These are phyloP conservation scores for Conops quadrifasciatus DNA, from an alignment of 2,888 invertebrate genomes.

Conservation along the genomic window DNA sequence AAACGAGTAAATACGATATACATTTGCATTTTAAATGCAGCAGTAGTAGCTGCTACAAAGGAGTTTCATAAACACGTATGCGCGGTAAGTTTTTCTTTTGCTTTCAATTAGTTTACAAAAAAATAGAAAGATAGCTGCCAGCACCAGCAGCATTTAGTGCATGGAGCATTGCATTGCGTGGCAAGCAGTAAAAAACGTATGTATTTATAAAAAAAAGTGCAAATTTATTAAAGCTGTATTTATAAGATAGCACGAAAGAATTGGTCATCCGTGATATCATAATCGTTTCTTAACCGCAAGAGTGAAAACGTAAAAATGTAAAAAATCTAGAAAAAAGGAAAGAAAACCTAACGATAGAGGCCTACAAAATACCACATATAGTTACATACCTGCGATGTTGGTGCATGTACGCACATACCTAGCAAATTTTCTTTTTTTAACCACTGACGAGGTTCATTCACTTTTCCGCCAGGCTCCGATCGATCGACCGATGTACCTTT, in stretches of 20 bases:
- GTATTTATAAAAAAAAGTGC: neutral
- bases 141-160: neutral
- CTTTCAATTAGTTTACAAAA: neutral
- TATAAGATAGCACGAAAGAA: neutral
- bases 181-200: neutral
- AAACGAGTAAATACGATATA: no score
- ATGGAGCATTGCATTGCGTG: neutral
- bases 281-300: slow-evolving; percentile 2
- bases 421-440: slow-evolving; percentile 1
- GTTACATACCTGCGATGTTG: no score
- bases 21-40: no score
- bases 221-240: no score
- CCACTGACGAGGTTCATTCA: slow-evolving; percentile 29
- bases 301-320: slow-evolving; percentile 36
- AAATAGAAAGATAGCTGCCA: neutral
- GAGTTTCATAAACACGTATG: slow-evolving; percentile 2
- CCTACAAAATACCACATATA: slow-evolving; percentile 14
- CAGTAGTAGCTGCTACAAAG: neutral
- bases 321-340: slow-evolving; percentile 8
- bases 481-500: no score
- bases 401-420: neutral
- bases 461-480: slow-evolving; percentile 7
- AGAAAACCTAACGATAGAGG: slow-evolving; percentile 3
- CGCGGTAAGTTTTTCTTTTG: slow-evolving; percentile 4
- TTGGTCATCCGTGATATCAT: slow-evolving; percentile 30